Percentiles rank a stretch among this genome's conserved stretches.
These are phyloP conservation scores for Trinectes maculatus DNA, from an alignment of 2,113 vertebrate species.

Conservation along the genomic window DNA sequence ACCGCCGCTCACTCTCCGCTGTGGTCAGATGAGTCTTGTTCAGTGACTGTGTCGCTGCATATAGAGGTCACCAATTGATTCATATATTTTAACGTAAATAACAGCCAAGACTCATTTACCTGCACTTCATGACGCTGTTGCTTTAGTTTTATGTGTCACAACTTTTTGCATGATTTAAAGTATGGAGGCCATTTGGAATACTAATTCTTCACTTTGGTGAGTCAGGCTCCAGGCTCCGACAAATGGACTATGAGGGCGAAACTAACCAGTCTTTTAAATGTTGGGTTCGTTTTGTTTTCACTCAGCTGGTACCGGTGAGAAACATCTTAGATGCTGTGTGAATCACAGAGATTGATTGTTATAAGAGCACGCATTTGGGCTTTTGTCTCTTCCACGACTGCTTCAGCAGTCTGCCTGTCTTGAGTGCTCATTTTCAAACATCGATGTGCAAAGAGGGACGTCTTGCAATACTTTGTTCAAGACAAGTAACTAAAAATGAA, in stretches of 20 bases:
- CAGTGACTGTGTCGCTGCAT: no score
- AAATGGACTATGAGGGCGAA: constrained; percentile 27
- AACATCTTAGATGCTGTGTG: constrained; percentile 31
- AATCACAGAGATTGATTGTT: constrained; percentile 44
- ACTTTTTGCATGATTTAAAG: not conserved
- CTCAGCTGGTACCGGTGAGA: constrained; percentile 23
- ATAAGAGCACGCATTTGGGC: constrained; percentile 31
- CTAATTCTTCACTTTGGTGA: constrained; percentile 16
- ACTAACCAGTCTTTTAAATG: constrained; percentile 36
- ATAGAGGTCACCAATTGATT: no score
- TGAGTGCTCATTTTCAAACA: constrained; percentile 1
- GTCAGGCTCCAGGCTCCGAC: constrained; percentile 6
- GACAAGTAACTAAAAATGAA: not conserved
- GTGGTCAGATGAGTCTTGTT: not conserved
- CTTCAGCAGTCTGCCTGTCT: constrained; percentile 18
- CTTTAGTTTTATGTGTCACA: constrained; percentile 7
- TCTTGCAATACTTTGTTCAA: not conserved
- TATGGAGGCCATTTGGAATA: constrained; percentile 15
- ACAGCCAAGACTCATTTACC: not conserved
- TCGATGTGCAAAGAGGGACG: constrained; percentile 1
- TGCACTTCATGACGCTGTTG: constrained; percentile 3
- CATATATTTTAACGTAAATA: not conserved
- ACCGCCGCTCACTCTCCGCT: not conserved
- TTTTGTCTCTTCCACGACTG: not conserved
- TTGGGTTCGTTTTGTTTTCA: constrained; percentile 12